These are phyloP conservation scores for Phyto melanocephala DNA, from an alignment of 2,888 invertebrate species.

Conservation along the genomic window DNA sequence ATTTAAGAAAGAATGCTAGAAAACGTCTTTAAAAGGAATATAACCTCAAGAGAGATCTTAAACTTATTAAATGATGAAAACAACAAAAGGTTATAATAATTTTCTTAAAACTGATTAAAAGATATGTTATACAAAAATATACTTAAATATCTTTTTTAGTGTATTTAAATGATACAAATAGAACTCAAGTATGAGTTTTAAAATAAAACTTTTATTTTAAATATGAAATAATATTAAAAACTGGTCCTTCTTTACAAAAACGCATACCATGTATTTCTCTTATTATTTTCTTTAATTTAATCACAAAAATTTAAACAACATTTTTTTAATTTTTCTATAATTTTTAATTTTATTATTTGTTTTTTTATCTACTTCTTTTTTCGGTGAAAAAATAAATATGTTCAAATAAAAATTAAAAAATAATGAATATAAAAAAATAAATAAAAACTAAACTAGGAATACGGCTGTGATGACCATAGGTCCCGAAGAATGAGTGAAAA, in stretches of 20 bases:
- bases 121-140: no score
- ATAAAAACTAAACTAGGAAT: constrained; percentile 73
- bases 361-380: constrained; percentile 33
- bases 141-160: no score
- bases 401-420: no score
- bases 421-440: not conserved
- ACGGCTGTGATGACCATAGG: constrained; percentile 79
- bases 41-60: no score
- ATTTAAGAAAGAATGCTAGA: no score
- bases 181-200: no score
- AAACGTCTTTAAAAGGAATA: no score
- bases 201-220: not conserved
- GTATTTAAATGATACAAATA: no score
- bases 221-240: not conserved
- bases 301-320: constrained; percentile 8
- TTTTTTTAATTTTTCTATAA: constrained; percentile 41
- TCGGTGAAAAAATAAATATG: constrained; percentile 47
- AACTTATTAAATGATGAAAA: no score
- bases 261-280: no score
- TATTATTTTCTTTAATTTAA: not conserved
- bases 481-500: constrained; percentile 79
- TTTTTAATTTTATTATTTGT: constrained; percentile 26
- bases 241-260: not conserved
- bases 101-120: no score
- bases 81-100: no score